A percentile compares a stretch with the other conserved stretches of the same genome.
Evolutionary conservation across 2,888 invertebrate species (phyloP).

Genomic region (Cephus sareptanus): DNA sequence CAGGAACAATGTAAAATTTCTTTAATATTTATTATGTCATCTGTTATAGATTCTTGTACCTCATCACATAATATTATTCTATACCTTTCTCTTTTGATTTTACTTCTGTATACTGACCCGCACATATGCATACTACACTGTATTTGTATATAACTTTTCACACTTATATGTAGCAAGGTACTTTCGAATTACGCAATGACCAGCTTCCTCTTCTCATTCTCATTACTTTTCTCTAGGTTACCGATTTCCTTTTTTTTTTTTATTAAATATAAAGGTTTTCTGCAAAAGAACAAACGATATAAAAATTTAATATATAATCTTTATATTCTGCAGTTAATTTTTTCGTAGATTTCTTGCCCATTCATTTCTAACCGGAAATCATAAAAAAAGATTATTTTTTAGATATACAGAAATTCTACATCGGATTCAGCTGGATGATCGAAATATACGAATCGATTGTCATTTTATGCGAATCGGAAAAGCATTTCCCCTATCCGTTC

Average conservation of each 20-base stretch:
- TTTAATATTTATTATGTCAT: not conserved
- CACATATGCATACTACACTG: not conserved
- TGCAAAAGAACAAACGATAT: not conserved
- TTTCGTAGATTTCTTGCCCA: not conserved
- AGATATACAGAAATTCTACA: not conserved
- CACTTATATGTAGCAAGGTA: conserved; percentile 46
- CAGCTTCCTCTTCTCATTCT: conserved; percentile 47
- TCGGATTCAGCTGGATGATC: not conserved
- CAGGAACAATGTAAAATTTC: not conserved
- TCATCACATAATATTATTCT: not conserved
- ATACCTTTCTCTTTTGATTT: not conserved
- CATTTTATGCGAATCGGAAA: conserved; percentile 1
- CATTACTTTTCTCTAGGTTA: not conserved
- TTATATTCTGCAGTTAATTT: not conserved
- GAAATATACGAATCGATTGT: conserved; percentile 5
- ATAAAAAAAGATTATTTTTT: not conserved
- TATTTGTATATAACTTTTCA: not conserved
- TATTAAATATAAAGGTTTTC: not conserved
- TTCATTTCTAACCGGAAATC: not conserved
- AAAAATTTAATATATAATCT: not conserved
- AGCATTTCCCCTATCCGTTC: not conserved
- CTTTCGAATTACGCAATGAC: conserved; percentile 61
- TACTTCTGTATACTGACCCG: too few species aligned
- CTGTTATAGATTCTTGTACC: not conserved
- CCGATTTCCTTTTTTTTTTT: not conserved